phyloP scores from a whole-genome alignment of 2,888 invertebrate species.

The Drosophila quinaria region DNA sequence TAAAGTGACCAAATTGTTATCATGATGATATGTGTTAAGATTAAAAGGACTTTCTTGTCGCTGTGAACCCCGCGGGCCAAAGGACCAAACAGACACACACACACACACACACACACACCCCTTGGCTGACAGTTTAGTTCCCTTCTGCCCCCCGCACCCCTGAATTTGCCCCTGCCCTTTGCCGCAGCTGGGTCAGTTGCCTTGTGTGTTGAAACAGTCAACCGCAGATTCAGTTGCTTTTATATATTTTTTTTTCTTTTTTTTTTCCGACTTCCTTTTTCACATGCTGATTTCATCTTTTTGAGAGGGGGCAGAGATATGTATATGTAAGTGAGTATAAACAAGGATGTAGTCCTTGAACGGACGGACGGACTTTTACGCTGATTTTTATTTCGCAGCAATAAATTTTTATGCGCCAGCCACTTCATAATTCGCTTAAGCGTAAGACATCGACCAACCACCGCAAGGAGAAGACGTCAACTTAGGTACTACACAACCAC shows the following conservation, averaged over 20 bases:
- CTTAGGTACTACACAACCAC: conserved; percentile 1
- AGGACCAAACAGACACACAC: conserved; percentile 29
- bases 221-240: conserved; percentile 67
- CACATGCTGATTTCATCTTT: conserved; percentile 82
- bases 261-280: conserved; percentile 42
- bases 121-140: conserved; percentile 50
- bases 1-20: conserved; percentile 85
- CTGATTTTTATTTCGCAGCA: conserved; percentile 82
- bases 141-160: neutral
- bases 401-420: conserved; percentile 85
- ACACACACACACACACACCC: conserved; percentile 8
- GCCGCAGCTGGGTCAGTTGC: conserved; percentile 25
- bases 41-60: conserved; percentile 85
- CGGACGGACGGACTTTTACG: conserved; percentile 72
- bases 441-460: conserved; percentile 67
- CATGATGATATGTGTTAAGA: conserved; percentile 85
- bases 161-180: neutral
- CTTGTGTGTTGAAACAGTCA: conserved; percentile 49
- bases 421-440: conserved; percentile 83
- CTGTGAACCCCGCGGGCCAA: conserved; percentile 56
- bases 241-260: conserved; percentile 17
- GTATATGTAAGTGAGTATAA: conserved; percentile 51
- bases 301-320: conserved; percentile 4
- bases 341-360: conserved; percentile 64
- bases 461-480: conserved; percentile 28